These are phyloP conservation scores for Lepidocyrtinus sp. DNA, from an alignment of 2,888 invertebrate genomes.

Conservation along the genomic window DNA sequence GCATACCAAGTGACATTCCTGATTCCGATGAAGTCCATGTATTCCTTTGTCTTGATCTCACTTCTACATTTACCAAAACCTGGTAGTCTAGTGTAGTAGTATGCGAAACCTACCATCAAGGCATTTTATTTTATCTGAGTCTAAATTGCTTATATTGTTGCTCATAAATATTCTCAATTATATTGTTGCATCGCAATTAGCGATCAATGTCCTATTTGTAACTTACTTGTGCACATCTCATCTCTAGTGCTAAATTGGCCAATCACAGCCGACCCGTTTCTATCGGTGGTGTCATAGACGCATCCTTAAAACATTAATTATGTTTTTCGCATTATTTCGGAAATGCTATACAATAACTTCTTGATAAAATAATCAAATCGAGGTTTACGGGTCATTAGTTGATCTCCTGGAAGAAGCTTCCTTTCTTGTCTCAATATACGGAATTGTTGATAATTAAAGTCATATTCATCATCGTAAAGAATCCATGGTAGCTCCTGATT, in stretches of 20 bases:
- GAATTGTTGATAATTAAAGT: slow-evolving; percentile 21
- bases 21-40: neutral
- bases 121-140: neutral
- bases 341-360: neutral
- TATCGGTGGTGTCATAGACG: neutral
- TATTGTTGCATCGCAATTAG: neutral
- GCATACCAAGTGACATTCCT: neutral
- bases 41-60: neutral
- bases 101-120: neutral
- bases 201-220: too few relatives aligned
- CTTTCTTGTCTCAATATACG: neutral
- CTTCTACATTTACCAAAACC: neutral
- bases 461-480: slow-evolving; percentile 20
- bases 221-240: slow-evolving; percentile 21
- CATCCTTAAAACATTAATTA: neutral
- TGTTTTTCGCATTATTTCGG: neutral
- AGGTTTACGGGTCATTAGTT: neutral
- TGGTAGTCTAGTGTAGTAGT: neutral
- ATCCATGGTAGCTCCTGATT: slow-evolving; percentile 28
- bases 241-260: neutral
- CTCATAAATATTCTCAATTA: neutral
- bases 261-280: neutral
- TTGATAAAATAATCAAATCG: slow-evolving; percentile 11
- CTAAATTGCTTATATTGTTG: neutral
- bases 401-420: slow-evolving; percentile 17